A percentile compares a stretch with the other conserved stretches of the same genome.
Conservation (phyloP, 2,888 invertebrate genomes). For the Tromatobia lineatoria region DNA sequence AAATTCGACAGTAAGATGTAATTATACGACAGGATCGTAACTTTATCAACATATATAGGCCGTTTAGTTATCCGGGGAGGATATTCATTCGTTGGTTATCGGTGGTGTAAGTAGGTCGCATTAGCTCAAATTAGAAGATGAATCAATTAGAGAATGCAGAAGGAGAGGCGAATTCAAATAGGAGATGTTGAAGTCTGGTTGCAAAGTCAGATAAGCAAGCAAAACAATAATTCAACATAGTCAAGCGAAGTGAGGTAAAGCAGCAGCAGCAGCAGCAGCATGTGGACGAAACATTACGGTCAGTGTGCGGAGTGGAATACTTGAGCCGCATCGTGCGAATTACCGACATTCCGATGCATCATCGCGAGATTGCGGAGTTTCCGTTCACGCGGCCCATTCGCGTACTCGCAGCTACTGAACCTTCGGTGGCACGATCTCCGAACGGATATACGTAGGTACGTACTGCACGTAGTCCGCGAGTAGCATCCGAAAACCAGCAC, state of each 20-base stretch:
- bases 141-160: not conserved
- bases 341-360: constrained; percentile 82
- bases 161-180: constrained; percentile 1
- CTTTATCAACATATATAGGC: too few species aligned
- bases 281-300: constrained; percentile 66
- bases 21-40: too few species aligned
- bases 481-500: constrained; percentile 72
- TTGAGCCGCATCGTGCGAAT: constrained; percentile 79
- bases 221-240: constrained; percentile 36
- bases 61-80: too few species aligned
- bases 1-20: too few species aligned
- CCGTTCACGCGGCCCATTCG: constrained; percentile 69
- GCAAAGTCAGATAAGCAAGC: constrained; percentile 19
- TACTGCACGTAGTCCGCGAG: constrained; percentile 20
- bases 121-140: not conserved
- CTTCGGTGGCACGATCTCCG: constrained; percentile 54
- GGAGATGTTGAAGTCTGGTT: constrained; percentile 5
- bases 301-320: constrained; percentile 72
- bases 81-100: too few species aligned
- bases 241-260: constrained; percentile 38
- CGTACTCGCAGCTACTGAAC: constrained; percentile 42
- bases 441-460: constrained; percentile 32
- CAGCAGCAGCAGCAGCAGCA: constrained; percentile 53
- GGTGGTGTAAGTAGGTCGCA: too few species aligned
- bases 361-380: constrained; percentile 81